phyloP scores from a whole-genome alignment of 2,797 vertebrate species.

The Nannoperca obscura region DNA sequence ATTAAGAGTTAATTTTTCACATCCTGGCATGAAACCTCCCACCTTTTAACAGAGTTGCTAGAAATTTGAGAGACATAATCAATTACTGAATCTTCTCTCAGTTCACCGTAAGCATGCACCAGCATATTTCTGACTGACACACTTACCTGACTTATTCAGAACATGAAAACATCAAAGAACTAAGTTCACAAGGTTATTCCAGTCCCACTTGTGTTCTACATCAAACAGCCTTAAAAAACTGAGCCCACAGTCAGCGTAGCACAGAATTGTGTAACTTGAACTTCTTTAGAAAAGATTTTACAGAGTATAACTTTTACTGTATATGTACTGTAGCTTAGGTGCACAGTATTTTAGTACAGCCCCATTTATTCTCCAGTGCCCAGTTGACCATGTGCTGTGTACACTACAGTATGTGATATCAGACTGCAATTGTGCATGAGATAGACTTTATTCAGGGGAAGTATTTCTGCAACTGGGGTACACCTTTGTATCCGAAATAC shows the following conservation, averaged over 20 bases:
- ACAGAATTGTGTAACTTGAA: not conserved
- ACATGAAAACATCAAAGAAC: slow-evolving; percentile 40
- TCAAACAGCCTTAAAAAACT: slow-evolving; percentile 28
- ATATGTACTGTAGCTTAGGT: not conserved
- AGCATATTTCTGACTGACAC: slow-evolving; percentile 40
- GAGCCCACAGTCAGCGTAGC: not conserved
- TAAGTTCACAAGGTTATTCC: slow-evolving; percentile 25
- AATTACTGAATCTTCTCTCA: slow-evolving; percentile 23
- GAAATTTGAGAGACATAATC: slow-evolving; percentile 25
- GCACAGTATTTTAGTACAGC: not conserved
- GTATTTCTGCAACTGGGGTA: not conserved
- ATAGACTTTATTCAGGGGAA: not conserved
- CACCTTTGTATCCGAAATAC: slow-evolving; percentile 1
- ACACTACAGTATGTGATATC: no score
- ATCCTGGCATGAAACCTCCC: slow-evolving; percentile 20
- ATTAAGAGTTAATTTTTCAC: slow-evolving; percentile 50
- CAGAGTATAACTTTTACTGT: not conserved
- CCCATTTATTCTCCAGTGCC: not conserved
- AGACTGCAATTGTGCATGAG: not conserved
- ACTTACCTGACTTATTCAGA: slow-evolving; percentile 34
- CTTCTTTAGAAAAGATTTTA: not conserved
- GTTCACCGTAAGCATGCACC: not conserved
- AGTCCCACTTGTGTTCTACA: slow-evolving; percentile 11
- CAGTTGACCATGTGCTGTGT: not conserved
- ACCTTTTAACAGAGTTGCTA: slow-evolving; percentile 9